Evolutionary conservation across 2,797 vertebrate species (phyloP).

Genomic region (Protonibea diacanthus): DNA sequence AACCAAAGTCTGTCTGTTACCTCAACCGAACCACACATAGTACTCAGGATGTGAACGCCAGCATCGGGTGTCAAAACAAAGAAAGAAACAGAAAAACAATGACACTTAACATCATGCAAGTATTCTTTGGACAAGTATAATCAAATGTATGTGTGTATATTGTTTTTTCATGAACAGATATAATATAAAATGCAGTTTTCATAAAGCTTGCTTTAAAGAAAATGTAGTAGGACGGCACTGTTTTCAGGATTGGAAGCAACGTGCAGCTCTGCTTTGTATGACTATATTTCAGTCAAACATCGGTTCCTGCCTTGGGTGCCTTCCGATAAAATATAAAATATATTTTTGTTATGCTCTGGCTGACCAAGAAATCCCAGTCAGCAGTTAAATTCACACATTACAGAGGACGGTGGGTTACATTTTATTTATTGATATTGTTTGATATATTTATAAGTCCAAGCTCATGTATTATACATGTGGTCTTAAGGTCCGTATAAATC

Average conservation of each 20-base stretch:
- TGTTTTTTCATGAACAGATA: not conserved
- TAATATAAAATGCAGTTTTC: no score
- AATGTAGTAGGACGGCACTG: not conserved
- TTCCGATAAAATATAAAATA: constrained; percentile 58
- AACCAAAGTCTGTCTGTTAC: not conserved
- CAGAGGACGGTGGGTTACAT: constrained; percentile 43
- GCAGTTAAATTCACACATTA: constrained; percentile 73
- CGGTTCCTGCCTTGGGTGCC: constrained; percentile 31
- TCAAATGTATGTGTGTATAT: not conserved
- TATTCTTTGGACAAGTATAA: no score
- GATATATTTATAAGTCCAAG: constrained; percentile 72
- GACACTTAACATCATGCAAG: no score
- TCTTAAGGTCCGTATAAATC: constrained; percentile 70
- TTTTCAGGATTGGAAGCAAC: not conserved
- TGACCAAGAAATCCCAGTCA: constrained; percentile 63
- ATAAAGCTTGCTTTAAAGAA: not conserved
- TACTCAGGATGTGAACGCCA: not conserved
- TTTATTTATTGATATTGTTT: constrained; percentile 78
- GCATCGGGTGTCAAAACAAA: not conserved
- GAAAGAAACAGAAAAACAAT: no score
- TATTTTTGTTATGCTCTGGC: constrained; percentile 40
- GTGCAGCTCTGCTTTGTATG: constrained; percentile 11
- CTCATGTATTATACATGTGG: constrained; percentile 71
- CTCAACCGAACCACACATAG: not conserved
- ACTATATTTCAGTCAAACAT: constrained; percentile 36